phyloP scores from a whole-genome alignment of 2,113 vertebrate species.

The Atractosteus spatula region DNA sequence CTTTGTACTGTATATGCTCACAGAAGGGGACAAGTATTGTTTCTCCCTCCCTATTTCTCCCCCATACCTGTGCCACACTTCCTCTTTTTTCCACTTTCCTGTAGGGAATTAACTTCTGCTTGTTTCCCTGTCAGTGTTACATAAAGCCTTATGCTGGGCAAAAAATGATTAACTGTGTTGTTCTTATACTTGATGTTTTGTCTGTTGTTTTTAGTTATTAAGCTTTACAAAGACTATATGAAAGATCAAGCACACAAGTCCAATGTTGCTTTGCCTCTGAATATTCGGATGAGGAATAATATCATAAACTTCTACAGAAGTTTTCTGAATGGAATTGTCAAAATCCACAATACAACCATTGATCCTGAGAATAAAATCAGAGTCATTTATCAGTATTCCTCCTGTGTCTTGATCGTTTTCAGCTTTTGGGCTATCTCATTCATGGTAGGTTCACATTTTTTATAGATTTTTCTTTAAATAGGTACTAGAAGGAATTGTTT shows the following conservation, averaged over 20 bases:
- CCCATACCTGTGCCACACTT: no score
- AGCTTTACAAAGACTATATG: slow-evolving; percentile 13
- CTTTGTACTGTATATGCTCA: no score
- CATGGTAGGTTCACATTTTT: slow-evolving; percentile 22
- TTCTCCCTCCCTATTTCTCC: no score
- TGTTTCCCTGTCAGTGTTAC: background rate
- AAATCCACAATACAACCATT: slow-evolving; percentile 22
- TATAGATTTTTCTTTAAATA: background rate
- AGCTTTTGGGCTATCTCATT: slow-evolving; percentile 24
- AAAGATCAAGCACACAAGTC: slow-evolving; percentile 2
- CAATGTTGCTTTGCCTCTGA: background rate
- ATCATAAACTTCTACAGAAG: background rate
- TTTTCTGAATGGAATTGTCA: background rate
- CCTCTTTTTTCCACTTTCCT: no score
- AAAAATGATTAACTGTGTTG: background rate
- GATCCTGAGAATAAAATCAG: slow-evolving; percentile 16
- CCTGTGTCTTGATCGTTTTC: slow-evolving; percentile 20
- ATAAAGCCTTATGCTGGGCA: background rate
- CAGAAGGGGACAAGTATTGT: no score
- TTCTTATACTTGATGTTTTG: background rate
- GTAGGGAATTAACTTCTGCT: background rate
- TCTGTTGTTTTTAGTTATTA: slow-evolving; percentile 16
- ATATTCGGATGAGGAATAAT: background rate
- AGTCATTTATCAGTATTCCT: slow-evolving; percentile 26
- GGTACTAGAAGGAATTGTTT: background rate